Percentiles rank a stretch among this genome's conserved stretches.
Evolutionary conservation across 2,888 invertebrate species (phyloP).

Genomic region (Proisotoma minuta): DNA sequence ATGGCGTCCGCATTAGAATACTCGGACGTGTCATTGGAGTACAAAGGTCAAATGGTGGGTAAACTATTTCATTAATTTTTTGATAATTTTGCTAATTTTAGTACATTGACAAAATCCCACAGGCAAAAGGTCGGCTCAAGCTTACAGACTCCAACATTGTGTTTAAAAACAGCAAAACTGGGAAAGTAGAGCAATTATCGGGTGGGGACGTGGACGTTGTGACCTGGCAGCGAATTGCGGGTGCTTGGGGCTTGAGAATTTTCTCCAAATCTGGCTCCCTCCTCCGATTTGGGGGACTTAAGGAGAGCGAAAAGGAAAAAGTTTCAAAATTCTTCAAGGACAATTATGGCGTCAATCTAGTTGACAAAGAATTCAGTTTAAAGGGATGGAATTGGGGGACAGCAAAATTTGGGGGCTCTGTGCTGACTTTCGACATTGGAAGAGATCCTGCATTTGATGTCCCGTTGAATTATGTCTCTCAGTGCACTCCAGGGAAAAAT

Average conservation of each 20-base stretch:
- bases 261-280: slow-evolving; percentile 83
- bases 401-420: slow-evolving; percentile 84
- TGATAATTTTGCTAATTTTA: slow-evolving; percentile 16
- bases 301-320: slow-evolving; percentile 86
- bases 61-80: not conserved
- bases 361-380: slow-evolving; percentile 84
- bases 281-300: slow-evolving; percentile 90
- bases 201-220: slow-evolving; percentile 81
- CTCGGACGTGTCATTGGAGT: not conserved
- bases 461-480: slow-evolving; percentile 90
- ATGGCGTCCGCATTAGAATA: too few relatives aligned
- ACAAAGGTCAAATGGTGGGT: not conserved
- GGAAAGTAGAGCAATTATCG: slow-evolving; percentile 86
- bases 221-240: slow-evolving; percentile 87
- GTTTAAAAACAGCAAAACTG: slow-evolving; percentile 94
- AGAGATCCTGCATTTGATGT: slow-evolving; percentile 87
- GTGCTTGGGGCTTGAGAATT: slow-evolving; percentile 81
- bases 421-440: slow-evolving; percentile 72
- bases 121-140: slow-evolving; percentile 88
- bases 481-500: slow-evolving; percentile 92
- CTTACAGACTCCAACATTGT: slow-evolving; percentile 83
- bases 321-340: slow-evolving; percentile 73
- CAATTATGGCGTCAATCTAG: slow-evolving; percentile 77
- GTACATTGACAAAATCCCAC: slow-evolving; percentile 50
- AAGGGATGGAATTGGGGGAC: slow-evolving; percentile 99